Conservation (phyloP, 2,113 vertebrate genomes). For the Heterocephalus glaber region DNA sequence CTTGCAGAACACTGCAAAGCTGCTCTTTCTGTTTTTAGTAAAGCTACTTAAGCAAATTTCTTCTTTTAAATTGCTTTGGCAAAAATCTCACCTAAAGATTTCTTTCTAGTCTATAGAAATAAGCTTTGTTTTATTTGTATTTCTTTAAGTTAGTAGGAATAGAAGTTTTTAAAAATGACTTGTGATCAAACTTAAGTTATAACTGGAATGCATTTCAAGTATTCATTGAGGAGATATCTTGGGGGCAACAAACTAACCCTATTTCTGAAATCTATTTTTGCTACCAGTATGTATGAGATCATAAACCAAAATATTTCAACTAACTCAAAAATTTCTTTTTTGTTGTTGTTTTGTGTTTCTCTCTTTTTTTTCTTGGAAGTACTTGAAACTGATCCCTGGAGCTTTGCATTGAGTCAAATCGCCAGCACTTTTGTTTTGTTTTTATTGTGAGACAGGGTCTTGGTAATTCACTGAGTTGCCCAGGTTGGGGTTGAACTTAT, state of each 20-base stretch:
- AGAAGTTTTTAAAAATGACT: neutral
- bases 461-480: neutral
- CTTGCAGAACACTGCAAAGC: neutral
- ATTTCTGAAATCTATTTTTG: slow-evolving; percentile 44
- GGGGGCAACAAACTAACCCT: neutral
- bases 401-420: neutral
- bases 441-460: neutral
- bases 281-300: neutral
- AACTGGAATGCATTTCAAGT: slow-evolving; percentile 17
- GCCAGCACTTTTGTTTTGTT: neutral
- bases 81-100: neutral
- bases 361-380: neutral
- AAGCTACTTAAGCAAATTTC: neutral
- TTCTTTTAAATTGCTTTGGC: slow-evolving; percentile 4
- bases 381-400: neutral
- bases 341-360: neutral
- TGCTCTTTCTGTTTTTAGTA: neutral
- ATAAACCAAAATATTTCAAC: neutral
- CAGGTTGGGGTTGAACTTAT: neutral
- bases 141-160: neutral
- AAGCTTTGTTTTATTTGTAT: slow-evolving; percentile 13
- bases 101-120: neutral
- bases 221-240: neutral
- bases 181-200: slow-evolving; percentile 16
- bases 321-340: neutral